Evolutionary conservation across 2,888 invertebrate genomes (phyloP).

Genomic region (Zaprionus bogoriensis): DNA sequence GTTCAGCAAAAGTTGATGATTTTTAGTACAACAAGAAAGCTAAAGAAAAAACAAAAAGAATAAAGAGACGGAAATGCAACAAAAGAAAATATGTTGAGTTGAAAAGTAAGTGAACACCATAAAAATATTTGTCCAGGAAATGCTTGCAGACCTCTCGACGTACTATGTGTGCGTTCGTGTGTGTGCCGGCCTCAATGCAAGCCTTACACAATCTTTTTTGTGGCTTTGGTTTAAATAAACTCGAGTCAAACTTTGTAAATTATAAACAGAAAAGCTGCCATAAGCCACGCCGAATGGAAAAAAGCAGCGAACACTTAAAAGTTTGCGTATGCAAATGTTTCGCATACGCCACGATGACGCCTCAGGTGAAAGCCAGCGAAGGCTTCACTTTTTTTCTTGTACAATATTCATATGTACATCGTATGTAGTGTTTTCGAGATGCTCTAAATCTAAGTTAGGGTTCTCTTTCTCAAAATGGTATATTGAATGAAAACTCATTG

Average conservation of each 20-base stretch:
- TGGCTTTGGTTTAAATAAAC: slow-evolving; percentile 53
- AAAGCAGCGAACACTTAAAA: slow-evolving; percentile 43
- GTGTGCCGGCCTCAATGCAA: slow-evolving; percentile 20
- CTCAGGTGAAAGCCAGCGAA: slow-evolving; percentile 43
- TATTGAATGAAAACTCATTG: too few species aligned
- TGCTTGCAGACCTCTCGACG: slow-evolving; percentile 5
- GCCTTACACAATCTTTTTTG: slow-evolving; percentile 66
- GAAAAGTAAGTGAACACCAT: slow-evolving; percentile 66
- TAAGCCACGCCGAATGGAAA: slow-evolving; percentile 43
- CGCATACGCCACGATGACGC: slow-evolving; percentile 54
- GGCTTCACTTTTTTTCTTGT: too few species aligned
- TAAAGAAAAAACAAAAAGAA: slow-evolving; percentile 2
- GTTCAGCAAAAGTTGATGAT: slow-evolving; percentile 45
- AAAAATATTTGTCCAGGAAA: slow-evolving; percentile 30
- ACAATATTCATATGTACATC: too few species aligned
- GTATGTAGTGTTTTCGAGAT: too few species aligned
- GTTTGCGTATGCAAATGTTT: slow-evolving; percentile 58
- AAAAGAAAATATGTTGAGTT: slow-evolving; percentile 51
- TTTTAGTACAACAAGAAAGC: slow-evolving; percentile 12
- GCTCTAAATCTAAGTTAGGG: too few species aligned
- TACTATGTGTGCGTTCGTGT: neutral
- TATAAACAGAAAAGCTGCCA: slow-evolving; percentile 41
- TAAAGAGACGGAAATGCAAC: slow-evolving; percentile 13
- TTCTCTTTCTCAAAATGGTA: too few species aligned
- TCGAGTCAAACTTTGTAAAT: slow-evolving; percentile 47